Evolutionary conservation across 2,797 vertebrate genomes (phyloP).

Genomic region (Orientallactaga sibirica): DNA sequence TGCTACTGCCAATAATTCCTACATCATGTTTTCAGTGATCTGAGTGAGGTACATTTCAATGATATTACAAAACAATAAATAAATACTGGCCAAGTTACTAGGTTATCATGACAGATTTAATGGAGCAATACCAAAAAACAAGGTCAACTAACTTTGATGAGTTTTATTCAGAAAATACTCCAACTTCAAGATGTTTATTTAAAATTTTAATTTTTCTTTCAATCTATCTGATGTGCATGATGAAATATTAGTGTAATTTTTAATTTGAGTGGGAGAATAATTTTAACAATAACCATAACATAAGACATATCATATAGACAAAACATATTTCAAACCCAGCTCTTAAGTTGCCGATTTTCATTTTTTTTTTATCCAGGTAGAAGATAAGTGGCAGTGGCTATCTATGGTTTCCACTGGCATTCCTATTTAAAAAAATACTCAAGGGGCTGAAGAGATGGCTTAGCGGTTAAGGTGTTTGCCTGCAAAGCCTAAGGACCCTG

Average conservation of each 20-base stretch:
- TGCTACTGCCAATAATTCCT: background rate
- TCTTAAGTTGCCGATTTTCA: background rate
- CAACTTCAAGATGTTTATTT: slow-evolving; percentile 28
- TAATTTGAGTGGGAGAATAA: slow-evolving; percentile 26
- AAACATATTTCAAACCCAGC: slow-evolving; percentile 41
- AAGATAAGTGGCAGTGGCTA: background rate
- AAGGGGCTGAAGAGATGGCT: no score
- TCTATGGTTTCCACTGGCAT: background rate
- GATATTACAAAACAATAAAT: background rate
- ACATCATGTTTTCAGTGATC: background rate
- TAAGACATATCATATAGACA: slow-evolving; percentile 14
- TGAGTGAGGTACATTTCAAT: no score
- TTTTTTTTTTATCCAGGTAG: slow-evolving; percentile 4
- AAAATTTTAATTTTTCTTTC: slow-evolving; percentile 24
- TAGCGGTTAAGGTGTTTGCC: no score
- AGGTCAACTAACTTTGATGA: slow-evolving; percentile 47
- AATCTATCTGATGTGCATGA: slow-evolving; percentile 37
- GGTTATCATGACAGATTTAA: slow-evolving; percentile 34
- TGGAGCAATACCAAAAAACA: slow-evolving; percentile 5
- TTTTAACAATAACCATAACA: background rate
- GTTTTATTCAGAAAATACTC: slow-evolving; percentile 57
- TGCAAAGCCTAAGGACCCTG: no score
- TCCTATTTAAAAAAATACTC: slow-evolving; percentile 7
- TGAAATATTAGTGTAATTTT: background rate
- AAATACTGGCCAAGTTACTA: slow-evolving; percentile 13